Percentiles rank a stretch among this genome's conserved stretches.
Conservation (phyloP, 2,888 invertebrate genomes). For the Callinectes sapidus region DNA sequence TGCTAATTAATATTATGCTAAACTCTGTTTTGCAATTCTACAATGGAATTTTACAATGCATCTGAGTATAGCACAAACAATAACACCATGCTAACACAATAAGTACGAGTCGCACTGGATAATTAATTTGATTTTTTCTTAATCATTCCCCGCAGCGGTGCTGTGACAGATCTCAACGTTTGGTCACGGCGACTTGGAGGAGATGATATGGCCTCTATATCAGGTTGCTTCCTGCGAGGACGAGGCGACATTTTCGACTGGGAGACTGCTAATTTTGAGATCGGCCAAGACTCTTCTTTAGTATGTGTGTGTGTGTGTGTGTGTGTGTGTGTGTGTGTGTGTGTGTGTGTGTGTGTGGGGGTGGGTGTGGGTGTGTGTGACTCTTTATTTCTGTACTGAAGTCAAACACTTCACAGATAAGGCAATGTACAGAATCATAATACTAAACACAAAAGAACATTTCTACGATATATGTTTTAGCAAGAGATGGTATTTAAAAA, state of each 20-base stretch:
- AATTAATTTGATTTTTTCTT: background rate
- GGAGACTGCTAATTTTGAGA: slow-evolving; percentile 60
- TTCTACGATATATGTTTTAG: too few species aligned
- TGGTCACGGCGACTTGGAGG: slow-evolving; percentile 55
- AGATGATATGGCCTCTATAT: slow-evolving; percentile 50
- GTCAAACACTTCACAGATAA: too few species aligned
- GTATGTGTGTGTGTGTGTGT: slow-evolving; percentile 32
- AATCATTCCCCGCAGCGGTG: slow-evolving; percentile 54
- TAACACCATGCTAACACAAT: too few species aligned
- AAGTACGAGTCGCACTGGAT: too few species aligned
- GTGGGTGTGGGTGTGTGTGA: background rate
- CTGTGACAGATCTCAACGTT: slow-evolving; percentile 64
- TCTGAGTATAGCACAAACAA: too few species aligned
- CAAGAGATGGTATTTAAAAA: too few species aligned
- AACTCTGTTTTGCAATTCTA: too few species aligned
- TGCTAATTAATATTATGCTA: too few species aligned
- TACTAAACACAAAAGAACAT: too few species aligned
- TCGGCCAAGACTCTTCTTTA: slow-evolving; percentile 51
- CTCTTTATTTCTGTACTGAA: too few species aligned
- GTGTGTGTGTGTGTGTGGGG: background rate
- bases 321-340: background rate
- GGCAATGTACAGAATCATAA: too few species aligned
- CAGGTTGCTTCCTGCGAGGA: slow-evolving; percentile 34
- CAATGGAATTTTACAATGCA: too few species aligned
- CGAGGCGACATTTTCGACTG: slow-evolving; percentile 64